Percentiles rank a stretch among this genome's conserved stretches.
Evolutionary conservation across 2,113 vertebrate species (phyloP).

Genomic region (Amphiprion ocellaris): DNA sequence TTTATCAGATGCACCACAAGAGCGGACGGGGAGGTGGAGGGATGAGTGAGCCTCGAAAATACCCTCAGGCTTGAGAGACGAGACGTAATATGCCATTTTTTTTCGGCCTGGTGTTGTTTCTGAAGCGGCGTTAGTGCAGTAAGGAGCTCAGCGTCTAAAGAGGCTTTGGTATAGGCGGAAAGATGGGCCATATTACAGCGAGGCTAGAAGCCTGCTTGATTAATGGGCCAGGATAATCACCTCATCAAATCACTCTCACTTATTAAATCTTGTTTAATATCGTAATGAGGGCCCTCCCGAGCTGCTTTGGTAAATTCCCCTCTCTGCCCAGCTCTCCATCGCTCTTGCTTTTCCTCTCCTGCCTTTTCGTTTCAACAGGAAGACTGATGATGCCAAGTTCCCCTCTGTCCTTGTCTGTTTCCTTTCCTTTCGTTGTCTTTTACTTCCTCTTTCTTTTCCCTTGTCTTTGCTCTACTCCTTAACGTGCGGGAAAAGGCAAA

Average conservation of each 20-base stretch:
- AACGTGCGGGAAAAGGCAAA: conserved; percentile 18
- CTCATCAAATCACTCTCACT: conserved; percentile 99
- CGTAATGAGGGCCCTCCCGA: conserved; percentile 98
- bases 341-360: conserved; percentile 62
- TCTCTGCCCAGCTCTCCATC: conserved; percentile 61
- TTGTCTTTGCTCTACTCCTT: conserved; percentile 17
- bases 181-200: conserved; percentile 93
- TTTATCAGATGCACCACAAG: conserved; percentile 78
- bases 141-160: conserved; percentile 96
- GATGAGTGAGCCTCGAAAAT: conserved; percentile 75
- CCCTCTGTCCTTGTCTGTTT: conserved; percentile 41
- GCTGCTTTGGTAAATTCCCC: conserved; percentile 93
- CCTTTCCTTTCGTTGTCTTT: conserved; percentile 51
- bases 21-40: conserved; percentile 63
- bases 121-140: conserved; percentile 88
- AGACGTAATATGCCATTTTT: conserved; percentile 66
- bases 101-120: conserved; percentile 72
- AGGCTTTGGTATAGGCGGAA: conserved; percentile 91
- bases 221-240: conserved; percentile 97
- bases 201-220: conserved; percentile 96
- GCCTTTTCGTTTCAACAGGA: conserved; percentile 53
- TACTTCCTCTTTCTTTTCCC: conserved; percentile 44
- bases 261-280: conserved; percentile 99
- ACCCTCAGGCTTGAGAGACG: conserved; percentile 67
- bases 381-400: conserved; percentile 44